These are phyloP conservation scores for Menidia beryllina DNA, from an alignment of 2,113 vertebrate genomes.

Conservation along the genomic window DNA sequence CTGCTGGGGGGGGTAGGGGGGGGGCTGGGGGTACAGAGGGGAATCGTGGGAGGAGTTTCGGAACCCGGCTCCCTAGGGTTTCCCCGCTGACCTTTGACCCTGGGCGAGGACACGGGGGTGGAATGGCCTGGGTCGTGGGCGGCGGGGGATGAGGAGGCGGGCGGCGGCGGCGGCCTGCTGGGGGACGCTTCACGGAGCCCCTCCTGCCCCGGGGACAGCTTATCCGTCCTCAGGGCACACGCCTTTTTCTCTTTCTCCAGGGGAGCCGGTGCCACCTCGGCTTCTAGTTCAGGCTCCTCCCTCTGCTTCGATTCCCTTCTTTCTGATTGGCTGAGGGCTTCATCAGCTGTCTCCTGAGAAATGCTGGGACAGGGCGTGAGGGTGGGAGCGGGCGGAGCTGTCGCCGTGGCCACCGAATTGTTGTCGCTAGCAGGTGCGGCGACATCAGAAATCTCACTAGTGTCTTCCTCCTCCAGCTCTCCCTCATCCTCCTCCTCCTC, in stretches of 20 bases:
- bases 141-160: background rate
- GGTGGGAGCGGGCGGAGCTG: slow-evolving; percentile 29
- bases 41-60: slow-evolving; percentile 76
- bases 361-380: slow-evolving; percentile 79
- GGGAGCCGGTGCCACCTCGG: background rate
- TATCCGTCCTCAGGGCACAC: background rate
- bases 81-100: slow-evolving; percentile 86
- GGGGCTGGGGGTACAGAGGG: slow-evolving; percentile 74
- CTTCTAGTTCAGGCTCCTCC: slow-evolving; percentile 50
- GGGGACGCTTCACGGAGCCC: background rate
- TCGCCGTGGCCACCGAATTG: background rate
- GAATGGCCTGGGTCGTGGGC: slow-evolving; percentile 64
- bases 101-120: slow-evolving; percentile 79
- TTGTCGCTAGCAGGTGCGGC: rapidly evolving
- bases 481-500: slow-evolving; percentile 55
- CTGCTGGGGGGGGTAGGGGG: slow-evolving; percentile 43
- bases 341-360: slow-evolving; percentile 61
- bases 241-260: slow-evolving; percentile 21
- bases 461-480: slow-evolving; percentile 9
- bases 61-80: slow-evolving; percentile 82
- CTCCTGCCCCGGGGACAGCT: slow-evolving; percentile 36
- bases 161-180: slow-evolving; percentile 1
- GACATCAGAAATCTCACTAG: background rate
- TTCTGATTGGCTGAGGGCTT: slow-evolving; percentile 39
- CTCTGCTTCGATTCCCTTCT: slow-evolving; percentile 42